phyloP scores from a whole-genome alignment of 1,140 invertebrate species.

The Eriocheir sinensis region DNA sequence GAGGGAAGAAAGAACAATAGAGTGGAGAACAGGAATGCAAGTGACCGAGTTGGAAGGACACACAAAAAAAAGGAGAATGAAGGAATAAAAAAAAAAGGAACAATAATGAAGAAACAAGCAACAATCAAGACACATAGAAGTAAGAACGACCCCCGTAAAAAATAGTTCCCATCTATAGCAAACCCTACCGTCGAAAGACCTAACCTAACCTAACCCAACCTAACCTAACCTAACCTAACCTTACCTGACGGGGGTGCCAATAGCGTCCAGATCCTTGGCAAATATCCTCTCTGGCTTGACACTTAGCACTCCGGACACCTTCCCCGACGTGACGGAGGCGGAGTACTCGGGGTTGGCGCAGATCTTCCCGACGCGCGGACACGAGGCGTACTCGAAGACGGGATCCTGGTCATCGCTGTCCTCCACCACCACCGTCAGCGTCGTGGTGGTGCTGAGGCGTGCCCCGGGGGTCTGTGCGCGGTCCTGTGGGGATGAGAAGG shows the following conservation, averaged over 20 bases:
- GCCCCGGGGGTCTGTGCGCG: slow-evolving; percentile 89
- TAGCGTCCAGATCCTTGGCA: slow-evolving; percentile 81
- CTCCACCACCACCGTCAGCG: slow-evolving; percentile 91
- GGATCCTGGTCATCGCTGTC: slow-evolving; percentile 95
- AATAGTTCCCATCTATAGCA: no score
- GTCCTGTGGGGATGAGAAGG: slow-evolving; percentile 85
- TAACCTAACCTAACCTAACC: no score
- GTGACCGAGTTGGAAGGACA: no score
- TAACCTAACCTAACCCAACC: slow-evolving; percentile 87
- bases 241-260: slow-evolving; percentile 63
- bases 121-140: no score
- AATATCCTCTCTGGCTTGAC: slow-evolving; percentile 94
- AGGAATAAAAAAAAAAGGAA: no score
- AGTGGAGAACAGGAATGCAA: no score
- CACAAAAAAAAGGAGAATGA: no score
- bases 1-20: no score
- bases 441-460: slow-evolving; percentile 91
- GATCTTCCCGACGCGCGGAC: slow-evolving; percentile 65
- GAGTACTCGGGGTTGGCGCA: slow-evolving; percentile 68
- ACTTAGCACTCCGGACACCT: slow-evolving; percentile 90
- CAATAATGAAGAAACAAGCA: no score
- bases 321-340: slow-evolving; percentile 82
- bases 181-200: no score
- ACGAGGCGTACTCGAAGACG: slow-evolving; percentile 80
- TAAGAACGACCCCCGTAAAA: no score